Evolutionary conservation across 2,797 vertebrate genomes (phyloP).

Genomic region (Xenops minutus): DNA sequence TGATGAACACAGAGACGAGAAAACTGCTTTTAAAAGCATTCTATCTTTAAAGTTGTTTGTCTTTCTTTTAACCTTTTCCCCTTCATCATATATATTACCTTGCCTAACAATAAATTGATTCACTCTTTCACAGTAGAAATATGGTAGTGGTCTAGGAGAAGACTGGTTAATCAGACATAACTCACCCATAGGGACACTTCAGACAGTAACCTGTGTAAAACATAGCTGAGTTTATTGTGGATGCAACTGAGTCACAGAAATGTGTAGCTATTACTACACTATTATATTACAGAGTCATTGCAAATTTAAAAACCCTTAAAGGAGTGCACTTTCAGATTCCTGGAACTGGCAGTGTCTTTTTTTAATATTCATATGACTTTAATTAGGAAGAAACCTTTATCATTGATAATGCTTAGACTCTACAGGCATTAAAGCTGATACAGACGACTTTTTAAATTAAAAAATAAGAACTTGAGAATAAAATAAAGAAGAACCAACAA

Average conservation of each 20-base stretch:
- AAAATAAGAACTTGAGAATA: background rate
- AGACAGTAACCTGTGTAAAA: background rate
- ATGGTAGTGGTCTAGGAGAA: background rate
- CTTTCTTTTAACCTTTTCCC: background rate
- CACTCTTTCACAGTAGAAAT: background rate
- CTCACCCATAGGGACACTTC: background rate
- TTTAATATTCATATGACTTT: background rate
- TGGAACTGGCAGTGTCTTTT: background rate
- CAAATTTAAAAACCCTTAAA: background rate
- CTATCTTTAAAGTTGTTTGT: background rate
- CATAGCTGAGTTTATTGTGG: background rate
- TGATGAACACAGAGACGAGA: background rate
- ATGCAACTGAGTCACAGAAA: background rate
- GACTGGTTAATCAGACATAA: background rate
- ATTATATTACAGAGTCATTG: background rate
- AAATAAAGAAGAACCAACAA: background rate
- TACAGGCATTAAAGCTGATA: background rate
- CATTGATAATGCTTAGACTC: background rate
- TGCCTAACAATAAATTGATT: background rate
- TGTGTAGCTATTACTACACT: background rate
- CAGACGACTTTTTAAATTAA: background rate
- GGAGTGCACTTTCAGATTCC: background rate
- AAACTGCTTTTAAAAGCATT: background rate
- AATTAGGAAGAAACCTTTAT: background rate
- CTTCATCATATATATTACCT: background rate